Evolutionary conservation across 2,113 vertebrate species (phyloP).

Genomic region (Picathartes gymnocephalus): DNA sequence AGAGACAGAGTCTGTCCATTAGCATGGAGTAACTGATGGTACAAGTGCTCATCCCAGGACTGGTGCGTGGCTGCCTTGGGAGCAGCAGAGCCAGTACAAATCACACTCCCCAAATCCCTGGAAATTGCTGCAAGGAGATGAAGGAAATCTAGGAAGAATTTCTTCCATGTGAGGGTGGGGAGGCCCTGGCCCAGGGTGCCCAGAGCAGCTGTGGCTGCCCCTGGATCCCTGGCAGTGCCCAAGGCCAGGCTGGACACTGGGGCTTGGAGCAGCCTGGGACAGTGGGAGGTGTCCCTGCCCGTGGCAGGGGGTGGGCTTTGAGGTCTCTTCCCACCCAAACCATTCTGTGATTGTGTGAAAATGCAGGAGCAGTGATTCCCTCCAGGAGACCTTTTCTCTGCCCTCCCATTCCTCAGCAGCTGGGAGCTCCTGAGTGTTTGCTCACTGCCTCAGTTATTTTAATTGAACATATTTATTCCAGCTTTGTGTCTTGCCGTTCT

Average conservation of each 20-base stretch:
- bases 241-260: fast-evolving
- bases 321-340: not conserved
- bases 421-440: not conserved
- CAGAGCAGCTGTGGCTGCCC: not conserved
- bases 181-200: not conserved
- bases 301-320: not conserved
- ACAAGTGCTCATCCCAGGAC: fast-evolving
- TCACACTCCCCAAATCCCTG: not conserved
- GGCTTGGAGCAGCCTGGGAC: not conserved
- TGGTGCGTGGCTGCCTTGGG: not conserved
- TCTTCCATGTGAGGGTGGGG: not conserved
- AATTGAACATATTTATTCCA: not conserved
- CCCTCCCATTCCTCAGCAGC: not conserved
- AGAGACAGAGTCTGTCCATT: not conserved
- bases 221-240: not conserved
- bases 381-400: not conserved
- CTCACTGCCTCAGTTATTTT: not conserved
- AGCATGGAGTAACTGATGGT: fast-evolving
- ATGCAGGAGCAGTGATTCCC: not conserved
- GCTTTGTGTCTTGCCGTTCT: not conserved
- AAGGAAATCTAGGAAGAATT: not conserved
- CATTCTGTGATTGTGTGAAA: not conserved
- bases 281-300: not conserved
- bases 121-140: not conserved
- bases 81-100: not conserved